These are phyloP conservation scores for Galerucella nymphaeae DNA, from an alignment of 2,888 invertebrate genomes.

Conservation along the genomic window DNA sequence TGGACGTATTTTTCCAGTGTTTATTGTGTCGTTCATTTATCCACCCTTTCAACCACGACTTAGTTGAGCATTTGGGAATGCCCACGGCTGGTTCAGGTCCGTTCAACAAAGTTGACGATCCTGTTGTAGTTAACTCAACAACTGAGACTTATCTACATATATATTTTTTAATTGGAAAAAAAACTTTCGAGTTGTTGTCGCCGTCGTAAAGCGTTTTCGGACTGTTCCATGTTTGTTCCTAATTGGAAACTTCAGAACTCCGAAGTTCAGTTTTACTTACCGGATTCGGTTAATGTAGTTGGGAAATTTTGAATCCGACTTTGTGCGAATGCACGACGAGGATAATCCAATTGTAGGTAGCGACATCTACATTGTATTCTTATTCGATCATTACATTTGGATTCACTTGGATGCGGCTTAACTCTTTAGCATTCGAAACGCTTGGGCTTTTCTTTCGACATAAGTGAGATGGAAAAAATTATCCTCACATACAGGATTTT, in stretches of 20 bases:
- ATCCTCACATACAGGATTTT: too few relatives aligned
- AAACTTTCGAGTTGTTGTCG: constrained; percentile 12
- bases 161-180: neutral
- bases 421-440: constrained; percentile 45
- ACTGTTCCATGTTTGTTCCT: constrained; percentile 28
- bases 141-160: neutral
- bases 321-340: constrained; percentile 28
- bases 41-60: too few relatives aligned
- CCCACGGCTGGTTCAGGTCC: too few relatives aligned
- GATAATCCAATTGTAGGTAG: constrained; percentile 47
- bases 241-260: constrained; percentile 35
- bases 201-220: constrained; percentile 18
- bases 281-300: constrained; percentile 26
- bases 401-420: constrained; percentile 53
- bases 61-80: too few relatives aligned
- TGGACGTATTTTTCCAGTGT: too few relatives aligned
- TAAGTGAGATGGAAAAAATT: too few relatives aligned
- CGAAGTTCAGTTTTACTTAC: constrained; percentile 26
- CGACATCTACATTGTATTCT: constrained; percentile 50
- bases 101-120: too few relatives aligned
- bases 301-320: constrained; percentile 31
- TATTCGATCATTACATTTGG: constrained; percentile 56
- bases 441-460: neutral
- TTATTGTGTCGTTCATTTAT: too few relatives aligned
- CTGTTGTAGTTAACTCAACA: neutral